Evolutionary conservation across 1,140 invertebrate genomes (phyloP), one percentile per base, ranked within the genome.

Genomic region (Pseudomyrmex pallidus): DNA sequence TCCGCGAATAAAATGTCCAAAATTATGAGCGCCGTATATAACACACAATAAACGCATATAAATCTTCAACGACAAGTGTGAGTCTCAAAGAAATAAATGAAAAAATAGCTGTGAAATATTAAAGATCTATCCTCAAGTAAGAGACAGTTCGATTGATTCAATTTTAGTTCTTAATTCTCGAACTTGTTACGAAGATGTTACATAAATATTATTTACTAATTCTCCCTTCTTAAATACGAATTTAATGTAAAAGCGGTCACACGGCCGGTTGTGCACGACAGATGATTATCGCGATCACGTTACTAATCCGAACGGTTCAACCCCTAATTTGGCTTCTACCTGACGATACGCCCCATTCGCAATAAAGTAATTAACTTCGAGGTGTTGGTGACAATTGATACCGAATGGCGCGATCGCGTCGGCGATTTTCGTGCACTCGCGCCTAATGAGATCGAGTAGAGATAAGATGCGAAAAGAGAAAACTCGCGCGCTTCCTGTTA

Each of bases 391-490:
- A 56, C 89, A 91, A 91, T 91, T 91, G 91, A 91, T 91, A 90
- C 20, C 15, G 35, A 61, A 87, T 88, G 85, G 52, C 70, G 77
- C 84, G 91, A 91, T 92, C 85, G 88, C 64, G 85, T 85, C 74
- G 87, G 82, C 84, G 85, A 91, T 90, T 89, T 89, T 88, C 12
- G 13, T 86, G 85, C 90, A 92, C 91, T 91, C 90, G 80, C 83
- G 86, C 83, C 88, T 92, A 92, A 91, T 92, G 87, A 91, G 91
- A 91, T 91, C 72, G 77, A 80, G 15, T 35, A 35, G 22, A 57
- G 85, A 87, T 86, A 87, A 87, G 63, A 20, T n/a, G 25, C 3
- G 20, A 67, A 87, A 52, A 52, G 9, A 52, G 9, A 52, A 13
- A 52, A 86, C 50, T 46, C 50, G 66, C 66, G 68, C 61, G 12